Percentiles rank a stretch among this genome's conserved stretches.
Conservation (phyloP, 1,140 invertebrate species). For the Gryon sp. region DNA sequence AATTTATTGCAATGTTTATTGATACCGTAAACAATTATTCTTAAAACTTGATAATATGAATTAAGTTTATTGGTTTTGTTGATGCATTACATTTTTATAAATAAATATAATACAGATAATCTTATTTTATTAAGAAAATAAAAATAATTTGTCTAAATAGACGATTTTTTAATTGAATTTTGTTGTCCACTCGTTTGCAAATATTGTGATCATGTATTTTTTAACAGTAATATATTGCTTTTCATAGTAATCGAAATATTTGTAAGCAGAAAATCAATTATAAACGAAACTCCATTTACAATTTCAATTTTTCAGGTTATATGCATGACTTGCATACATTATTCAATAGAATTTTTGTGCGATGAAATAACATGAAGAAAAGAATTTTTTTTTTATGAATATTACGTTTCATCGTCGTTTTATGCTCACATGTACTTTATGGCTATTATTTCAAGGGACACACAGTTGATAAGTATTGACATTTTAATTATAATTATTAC, state of each 20-base stretch:
- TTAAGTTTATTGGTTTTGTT: too few relatives aligned
- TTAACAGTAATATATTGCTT: conserved; percentile 8
- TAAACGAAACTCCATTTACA: conserved; percentile 40
- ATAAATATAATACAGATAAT: too few relatives aligned
- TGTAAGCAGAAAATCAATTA: conserved; percentile 39
- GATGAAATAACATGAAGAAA: conserved; percentile 15
- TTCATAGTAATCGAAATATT: conserved; percentile 7
- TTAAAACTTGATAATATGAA: too few relatives aligned
- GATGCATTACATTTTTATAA: too few relatives aligned
- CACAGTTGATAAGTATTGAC: conserved; percentile 31
- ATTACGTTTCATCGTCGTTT: not conserved
- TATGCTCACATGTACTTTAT: conserved; percentile 5
- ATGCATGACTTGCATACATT: conserved; percentile 40
- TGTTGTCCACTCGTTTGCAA: too few relatives aligned
- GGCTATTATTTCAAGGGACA: conserved; percentile 10
- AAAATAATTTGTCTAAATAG: too few relatives aligned
- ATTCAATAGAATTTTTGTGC: conserved; percentile 41
- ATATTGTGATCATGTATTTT: too few relatives aligned
- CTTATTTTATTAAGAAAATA: too few relatives aligned
- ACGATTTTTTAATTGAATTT: too few relatives aligned
- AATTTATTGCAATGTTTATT: too few relatives aligned
- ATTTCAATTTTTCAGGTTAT: conserved; percentile 45
- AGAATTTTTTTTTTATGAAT: conserved; percentile 22
- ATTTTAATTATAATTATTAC: conserved; percentile 28
- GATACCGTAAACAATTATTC: too few relatives aligned